Evolutionary conservation across 1,140 invertebrate genomes (phyloP).

Genomic region (Bombus fervidus): DNA sequence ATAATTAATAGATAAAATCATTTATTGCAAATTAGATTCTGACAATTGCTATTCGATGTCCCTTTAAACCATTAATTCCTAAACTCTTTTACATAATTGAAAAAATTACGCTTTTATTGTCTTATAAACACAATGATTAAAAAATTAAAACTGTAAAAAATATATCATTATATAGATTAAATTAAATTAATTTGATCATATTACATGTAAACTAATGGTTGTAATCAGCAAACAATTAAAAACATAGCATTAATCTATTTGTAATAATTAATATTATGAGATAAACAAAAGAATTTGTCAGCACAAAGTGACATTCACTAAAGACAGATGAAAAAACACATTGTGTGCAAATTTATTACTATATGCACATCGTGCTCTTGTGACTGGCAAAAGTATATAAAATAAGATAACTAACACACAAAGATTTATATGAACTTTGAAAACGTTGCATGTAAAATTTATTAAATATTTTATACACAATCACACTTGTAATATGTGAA

Average conservation of each 20-base stretch:
- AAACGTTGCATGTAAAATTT: constrained; percentile 48
- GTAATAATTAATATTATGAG: constrained; percentile 18
- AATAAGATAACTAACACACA: constrained; percentile 49
- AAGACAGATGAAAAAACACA: constrained; percentile 51
- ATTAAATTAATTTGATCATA: constrained; percentile 21
- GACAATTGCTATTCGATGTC: not conserved
- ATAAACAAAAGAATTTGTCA: constrained; percentile 52
- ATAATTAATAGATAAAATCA: not conserved
- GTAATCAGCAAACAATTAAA: constrained; percentile 29
- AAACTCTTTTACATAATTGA: not conserved
- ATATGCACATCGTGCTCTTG: constrained; percentile 59
- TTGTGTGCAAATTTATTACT: constrained; percentile 47
- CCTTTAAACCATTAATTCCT: not conserved
- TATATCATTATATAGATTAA: constrained; percentile 15
- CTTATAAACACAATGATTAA: not conserved
- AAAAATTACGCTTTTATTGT: not conserved
- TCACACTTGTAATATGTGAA: constrained; percentile 55
- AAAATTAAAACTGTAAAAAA: constrained; percentile 17
- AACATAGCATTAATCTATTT: constrained; percentile 30
- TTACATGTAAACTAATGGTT: constrained; percentile 25
- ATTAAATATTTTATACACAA: constrained; percentile 58
- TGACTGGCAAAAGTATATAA: constrained; percentile 54
- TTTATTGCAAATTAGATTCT: not conserved
- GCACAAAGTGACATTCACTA: constrained; percentile 56
- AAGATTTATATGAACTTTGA: constrained; percentile 41